Conservation (phyloP, 2,113 vertebrate species). For the Rana temporaria region DNA sequence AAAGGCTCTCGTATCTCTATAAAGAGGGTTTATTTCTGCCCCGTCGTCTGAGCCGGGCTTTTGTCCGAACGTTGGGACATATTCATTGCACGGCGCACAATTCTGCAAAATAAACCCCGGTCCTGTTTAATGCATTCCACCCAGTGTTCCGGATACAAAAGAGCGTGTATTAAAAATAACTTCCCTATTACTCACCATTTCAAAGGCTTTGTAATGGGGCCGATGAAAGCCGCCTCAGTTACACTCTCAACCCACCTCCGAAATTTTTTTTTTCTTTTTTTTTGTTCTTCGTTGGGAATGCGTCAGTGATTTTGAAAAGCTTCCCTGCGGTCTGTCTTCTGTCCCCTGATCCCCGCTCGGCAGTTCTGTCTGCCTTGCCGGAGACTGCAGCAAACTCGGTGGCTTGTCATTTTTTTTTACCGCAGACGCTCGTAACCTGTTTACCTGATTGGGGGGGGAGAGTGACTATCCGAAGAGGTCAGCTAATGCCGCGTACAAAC, state of each 20-base stretch:
- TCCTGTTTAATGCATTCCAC: constrained; percentile 42
- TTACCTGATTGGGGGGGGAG: too few relatives aligned
- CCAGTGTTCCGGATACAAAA: constrained; percentile 35
- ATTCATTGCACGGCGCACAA: constrained; percentile 17
- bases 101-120: constrained; percentile 11
- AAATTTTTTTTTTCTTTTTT: constrained; percentile 36
- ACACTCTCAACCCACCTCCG: constrained; percentile 39
- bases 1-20: constrained; percentile 23
- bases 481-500: too few relatives aligned
- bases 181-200: constrained; percentile 40
- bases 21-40: constrained; percentile 34
- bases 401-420: not conserved
- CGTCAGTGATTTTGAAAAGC: constrained; percentile 45
- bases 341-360: constrained; percentile 2
- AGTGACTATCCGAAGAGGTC: too few relatives aligned
- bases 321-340: constrained; percentile 25
- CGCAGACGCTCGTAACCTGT: too few relatives aligned
- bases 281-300: constrained; percentile 44
- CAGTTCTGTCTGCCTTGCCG: not conserved
- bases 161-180: constrained; percentile 50
- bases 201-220: constrained; percentile 26
- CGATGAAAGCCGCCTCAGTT: constrained; percentile 5
- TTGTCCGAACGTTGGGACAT: not conserved
- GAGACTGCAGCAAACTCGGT: not conserved
- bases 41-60: constrained; percentile 11